A percentile compares a stretch with the other conserved stretches of the same genome.
Conservation (phyloP, 2,797 vertebrate genomes). For the Triplophysa yarkandensis region DNA sequence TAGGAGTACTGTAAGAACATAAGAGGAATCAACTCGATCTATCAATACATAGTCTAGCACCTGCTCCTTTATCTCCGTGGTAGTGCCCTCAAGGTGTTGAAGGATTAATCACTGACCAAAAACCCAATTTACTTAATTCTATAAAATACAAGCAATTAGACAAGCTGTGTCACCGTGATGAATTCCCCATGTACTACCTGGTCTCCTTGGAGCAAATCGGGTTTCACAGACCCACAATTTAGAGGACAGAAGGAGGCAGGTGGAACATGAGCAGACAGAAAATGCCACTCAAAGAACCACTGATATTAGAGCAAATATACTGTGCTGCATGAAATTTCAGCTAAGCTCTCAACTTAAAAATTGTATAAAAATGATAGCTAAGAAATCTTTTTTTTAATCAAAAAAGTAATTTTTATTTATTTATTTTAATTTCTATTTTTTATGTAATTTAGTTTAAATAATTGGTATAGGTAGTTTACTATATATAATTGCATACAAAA, state of each 20-base stretch:
- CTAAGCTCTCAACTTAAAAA: not conserved
- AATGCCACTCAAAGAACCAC: not conserved
- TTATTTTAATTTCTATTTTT: too few species aligned
- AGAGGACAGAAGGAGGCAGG: slow-evolving; percentile 6
- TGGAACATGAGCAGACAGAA: not conserved
- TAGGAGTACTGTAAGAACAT: not conserved
- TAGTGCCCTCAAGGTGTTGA: slow-evolving; percentile 16
- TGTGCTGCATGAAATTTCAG: not conserved
- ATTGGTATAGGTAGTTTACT: too few species aligned
- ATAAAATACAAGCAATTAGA: slow-evolving; percentile 54
- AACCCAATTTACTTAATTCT: slow-evolving; percentile 45
- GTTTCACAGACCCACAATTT: slow-evolving; percentile 3
- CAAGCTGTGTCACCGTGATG: slow-evolving; percentile 39
- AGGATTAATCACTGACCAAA: slow-evolving; percentile 48
- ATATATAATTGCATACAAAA: too few species aligned
- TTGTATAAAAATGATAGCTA: too few species aligned
- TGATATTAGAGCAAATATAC: not conserved
- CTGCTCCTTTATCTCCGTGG: slow-evolving; percentile 25
- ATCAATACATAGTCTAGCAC: slow-evolving; percentile 23
- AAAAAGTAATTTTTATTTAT: too few species aligned
- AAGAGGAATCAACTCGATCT: slow-evolving; percentile 11
- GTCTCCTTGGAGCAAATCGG: slow-evolving; percentile 4
- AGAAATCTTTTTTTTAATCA: too few species aligned
- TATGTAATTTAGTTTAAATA: too few species aligned
- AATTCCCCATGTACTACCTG: slow-evolving; percentile 40